Conservation (phyloP, 2,113 vertebrate genomes). For the Burhinus oedicnemus region DNA sequence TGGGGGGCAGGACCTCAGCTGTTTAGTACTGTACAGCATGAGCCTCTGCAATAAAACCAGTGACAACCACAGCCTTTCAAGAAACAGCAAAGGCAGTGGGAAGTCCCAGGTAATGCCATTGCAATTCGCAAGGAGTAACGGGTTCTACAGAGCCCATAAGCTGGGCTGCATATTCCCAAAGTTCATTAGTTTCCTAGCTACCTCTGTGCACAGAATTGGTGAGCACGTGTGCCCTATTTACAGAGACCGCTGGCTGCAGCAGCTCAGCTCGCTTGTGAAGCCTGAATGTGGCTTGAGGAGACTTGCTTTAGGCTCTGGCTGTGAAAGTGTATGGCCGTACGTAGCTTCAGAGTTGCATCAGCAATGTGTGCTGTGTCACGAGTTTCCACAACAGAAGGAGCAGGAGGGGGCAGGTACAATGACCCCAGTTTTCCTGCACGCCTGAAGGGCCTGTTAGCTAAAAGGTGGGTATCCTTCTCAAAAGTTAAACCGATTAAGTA, state of each 20-base stretch:
- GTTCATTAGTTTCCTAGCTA: not conserved
- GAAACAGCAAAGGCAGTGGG: not conserved
- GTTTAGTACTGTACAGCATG: not conserved
- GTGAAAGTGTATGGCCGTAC: not conserved
- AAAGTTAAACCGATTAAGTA: not conserved
- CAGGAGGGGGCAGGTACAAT: not conserved
- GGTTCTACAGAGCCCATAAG: not conserved
- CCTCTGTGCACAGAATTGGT: not conserved
- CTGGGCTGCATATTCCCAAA: not conserved
- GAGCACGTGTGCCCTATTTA: not conserved
- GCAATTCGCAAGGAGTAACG: fast-evolving
- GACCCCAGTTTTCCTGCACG: not conserved
- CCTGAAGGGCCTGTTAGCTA: not conserved
- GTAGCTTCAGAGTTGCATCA: not conserved
- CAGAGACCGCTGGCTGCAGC: not conserved
- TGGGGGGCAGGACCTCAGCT: not conserved
- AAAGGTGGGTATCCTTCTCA: not conserved
- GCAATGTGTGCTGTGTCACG: not conserved
- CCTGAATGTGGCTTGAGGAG: not conserved
- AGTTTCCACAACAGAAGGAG: not conserved
- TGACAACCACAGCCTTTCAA: not conserved
- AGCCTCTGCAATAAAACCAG: not conserved
- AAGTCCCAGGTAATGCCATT: not conserved
- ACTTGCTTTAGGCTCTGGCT: not conserved
- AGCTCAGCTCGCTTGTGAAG: not conserved